Conservation (phyloP, 2,113 vertebrate genomes). For the Corythoichthys intestinalis region DNA sequence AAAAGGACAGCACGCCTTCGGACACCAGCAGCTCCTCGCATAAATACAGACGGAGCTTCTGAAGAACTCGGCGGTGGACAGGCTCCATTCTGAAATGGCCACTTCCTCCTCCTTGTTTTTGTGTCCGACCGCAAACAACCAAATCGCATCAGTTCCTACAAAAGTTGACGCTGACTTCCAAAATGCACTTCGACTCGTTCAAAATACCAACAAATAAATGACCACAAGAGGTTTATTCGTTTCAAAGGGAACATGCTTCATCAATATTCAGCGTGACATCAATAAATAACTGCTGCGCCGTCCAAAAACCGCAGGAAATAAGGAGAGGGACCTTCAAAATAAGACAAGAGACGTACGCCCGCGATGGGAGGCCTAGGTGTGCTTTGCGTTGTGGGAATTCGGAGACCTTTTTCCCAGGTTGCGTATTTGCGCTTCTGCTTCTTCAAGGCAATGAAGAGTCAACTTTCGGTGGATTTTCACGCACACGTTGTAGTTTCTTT, state of each 20-base stretch:
- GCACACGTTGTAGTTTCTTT: no score
- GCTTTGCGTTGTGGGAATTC: background rate
- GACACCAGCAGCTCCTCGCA: slow-evolving; percentile 81
- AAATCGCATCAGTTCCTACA: slow-evolving; percentile 30
- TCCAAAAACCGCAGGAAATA: background rate
- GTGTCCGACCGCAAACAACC: slow-evolving; percentile 51
- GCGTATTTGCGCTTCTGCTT: no score
- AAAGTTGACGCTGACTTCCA: no score
- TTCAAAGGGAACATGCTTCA: background rate
- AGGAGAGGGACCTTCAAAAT: background rate
- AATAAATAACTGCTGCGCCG: background rate
- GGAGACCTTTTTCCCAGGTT: no score
- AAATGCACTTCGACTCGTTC: no score
- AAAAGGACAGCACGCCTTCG: slow-evolving; percentile 80
- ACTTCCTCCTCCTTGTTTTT: slow-evolving; percentile 4
- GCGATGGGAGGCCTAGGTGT: background rate
- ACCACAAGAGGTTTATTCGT: no score
- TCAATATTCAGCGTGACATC: background rate
- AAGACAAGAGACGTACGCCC: background rate
- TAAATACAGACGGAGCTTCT: slow-evolving; percentile 76
- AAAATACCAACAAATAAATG: no score
- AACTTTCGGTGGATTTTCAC: no score
- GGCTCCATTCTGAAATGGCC: slow-evolving; percentile 72
- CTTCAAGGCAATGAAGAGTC: no score
- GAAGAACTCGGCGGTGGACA: slow-evolving; percentile 79